A percentile compares a stretch with the other conserved stretches of the same genome.
Conservation (phyloP, 1,140 invertebrate species). For the Nephotettix cincticeps region DNA sequence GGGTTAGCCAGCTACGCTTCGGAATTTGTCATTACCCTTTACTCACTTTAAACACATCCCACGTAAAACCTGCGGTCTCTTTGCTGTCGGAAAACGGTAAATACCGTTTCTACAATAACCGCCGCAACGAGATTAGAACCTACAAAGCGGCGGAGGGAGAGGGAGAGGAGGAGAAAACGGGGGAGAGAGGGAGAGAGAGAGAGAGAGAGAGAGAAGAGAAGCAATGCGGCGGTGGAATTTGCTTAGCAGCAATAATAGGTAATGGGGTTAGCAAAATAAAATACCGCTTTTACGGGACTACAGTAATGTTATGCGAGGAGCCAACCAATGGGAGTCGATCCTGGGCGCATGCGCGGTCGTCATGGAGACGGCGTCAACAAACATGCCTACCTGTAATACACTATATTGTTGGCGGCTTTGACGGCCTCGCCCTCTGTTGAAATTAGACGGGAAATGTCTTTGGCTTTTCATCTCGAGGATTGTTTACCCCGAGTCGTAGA, state of each 20-base stretch:
- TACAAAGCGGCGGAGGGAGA: background rate
- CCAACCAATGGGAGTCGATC: background rate
- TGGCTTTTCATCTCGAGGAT: no score
- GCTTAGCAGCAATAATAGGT: slow-evolving; percentile 12
- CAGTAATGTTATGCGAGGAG: background rate
- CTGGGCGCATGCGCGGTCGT: background rate
- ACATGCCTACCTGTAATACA: background rate
- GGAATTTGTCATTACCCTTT: background rate
- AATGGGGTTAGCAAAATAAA: slow-evolving; percentile 22
- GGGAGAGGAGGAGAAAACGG: background rate
- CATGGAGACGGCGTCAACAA: slow-evolving; percentile 2
- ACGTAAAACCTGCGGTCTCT: background rate
- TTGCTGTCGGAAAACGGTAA: background rate
- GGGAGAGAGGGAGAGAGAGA: background rate
- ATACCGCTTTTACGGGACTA: background rate
- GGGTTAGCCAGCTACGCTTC: background rate
- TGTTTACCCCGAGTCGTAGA: no score
- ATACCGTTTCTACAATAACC: background rate
- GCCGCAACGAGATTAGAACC: background rate
- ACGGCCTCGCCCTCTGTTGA: background rate
- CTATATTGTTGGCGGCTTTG: background rate
- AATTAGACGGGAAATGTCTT: no score
- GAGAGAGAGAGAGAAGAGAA: background rate
- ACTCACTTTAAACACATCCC: background rate
- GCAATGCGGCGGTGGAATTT: slow-evolving; percentile 1